These are phyloP conservation scores for Asarcornis scutulata DNA, from an alignment of 2,113 vertebrate genomes.

Conservation along the genomic window DNA sequence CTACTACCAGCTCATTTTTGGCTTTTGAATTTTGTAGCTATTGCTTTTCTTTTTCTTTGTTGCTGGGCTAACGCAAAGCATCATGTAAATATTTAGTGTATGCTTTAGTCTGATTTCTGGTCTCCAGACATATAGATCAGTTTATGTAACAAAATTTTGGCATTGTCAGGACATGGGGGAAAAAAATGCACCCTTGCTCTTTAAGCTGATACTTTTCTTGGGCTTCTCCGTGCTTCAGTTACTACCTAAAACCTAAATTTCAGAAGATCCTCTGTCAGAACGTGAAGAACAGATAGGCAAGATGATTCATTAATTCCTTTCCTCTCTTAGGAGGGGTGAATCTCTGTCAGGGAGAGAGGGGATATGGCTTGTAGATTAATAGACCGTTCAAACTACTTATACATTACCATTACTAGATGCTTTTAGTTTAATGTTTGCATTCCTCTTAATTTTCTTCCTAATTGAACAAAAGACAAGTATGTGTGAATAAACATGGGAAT, in stretches of 20 bases:
- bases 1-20: neutral
- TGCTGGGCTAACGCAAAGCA: neutral
- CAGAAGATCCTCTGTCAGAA: neutral
- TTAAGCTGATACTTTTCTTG: neutral
- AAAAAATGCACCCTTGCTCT: neutral
- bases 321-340: neutral
- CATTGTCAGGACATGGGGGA: neutral
- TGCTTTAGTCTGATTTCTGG: neutral
- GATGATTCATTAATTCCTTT: neutral
- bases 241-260: neutral
- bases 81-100: neutral
- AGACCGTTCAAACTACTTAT: neutral
- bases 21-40: neutral
- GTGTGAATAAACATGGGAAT: neutral
- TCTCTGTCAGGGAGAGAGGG: neutral
- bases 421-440: neutral
- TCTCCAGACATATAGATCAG: neutral
- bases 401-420: neutral
- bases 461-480: neutral
- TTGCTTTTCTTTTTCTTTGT: neutral
- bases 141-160: neutral
- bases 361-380: neutral
- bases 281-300: neutral
- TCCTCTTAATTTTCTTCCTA: neutral
- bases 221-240: neutral